Evolutionary conservation across 2,113 vertebrate species (phyloP).

Genomic region (Phaetusa simplex): DNA sequence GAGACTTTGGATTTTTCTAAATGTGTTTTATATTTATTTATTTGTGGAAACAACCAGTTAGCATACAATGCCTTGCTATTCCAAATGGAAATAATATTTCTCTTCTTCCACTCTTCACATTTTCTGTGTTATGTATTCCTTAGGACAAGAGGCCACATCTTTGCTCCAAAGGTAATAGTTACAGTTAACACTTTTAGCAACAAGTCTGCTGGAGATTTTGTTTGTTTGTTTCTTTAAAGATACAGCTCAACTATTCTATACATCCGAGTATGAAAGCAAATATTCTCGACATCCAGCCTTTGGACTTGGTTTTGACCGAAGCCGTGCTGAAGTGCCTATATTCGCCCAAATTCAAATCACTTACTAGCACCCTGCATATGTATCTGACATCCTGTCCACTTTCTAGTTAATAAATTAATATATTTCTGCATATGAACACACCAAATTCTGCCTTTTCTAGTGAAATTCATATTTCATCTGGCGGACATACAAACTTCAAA

Average conservation of each 20-base stretch:
- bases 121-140: neutral
- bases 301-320: neutral
- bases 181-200: neutral
- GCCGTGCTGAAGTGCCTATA: neutral
- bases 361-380: neutral
- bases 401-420: neutral
- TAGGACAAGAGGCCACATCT: neutral
- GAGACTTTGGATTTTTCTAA: neutral
- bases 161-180: neutral
- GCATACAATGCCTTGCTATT: neutral
- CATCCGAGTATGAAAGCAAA: neutral
- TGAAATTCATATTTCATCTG: neutral
- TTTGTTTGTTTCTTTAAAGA: neutral
- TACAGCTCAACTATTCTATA: neutral
- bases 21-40: neutral
- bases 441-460: neutral
- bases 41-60: neutral
- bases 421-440: neutral
- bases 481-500: neutral
- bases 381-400: neutral
- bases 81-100: neutral
- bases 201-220: neutral
- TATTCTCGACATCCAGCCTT: neutral
- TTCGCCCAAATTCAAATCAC: neutral
- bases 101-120: neutral